A percentile compares a stretch with the other conserved stretches of the same genome.
Conservation (phyloP, 2,888 invertebrate species). For the Pseudococcus viburni region DNA sequence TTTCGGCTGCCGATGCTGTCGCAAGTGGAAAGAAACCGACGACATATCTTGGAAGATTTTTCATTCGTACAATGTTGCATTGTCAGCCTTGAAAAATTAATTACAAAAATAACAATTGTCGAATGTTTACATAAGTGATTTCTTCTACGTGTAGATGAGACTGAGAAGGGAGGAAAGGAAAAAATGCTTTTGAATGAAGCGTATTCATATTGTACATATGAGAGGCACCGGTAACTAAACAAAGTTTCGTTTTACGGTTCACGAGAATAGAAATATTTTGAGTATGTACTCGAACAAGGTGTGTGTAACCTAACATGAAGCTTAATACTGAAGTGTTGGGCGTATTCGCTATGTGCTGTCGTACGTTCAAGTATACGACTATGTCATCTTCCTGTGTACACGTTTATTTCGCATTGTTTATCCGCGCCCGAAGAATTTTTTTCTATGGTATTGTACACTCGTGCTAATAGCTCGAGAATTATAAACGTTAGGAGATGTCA, state of each 20-base stretch:
- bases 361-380: constrained; percentile 13
- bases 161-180: not conserved
- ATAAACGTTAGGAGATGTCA: not conserved
- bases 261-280: constrained; percentile 45
- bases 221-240: constrained; percentile 17
- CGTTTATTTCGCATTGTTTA: constrained; percentile 52
- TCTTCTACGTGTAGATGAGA: not conserved
- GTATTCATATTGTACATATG: not conserved
- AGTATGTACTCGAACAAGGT: constrained; percentile 52
- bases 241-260: constrained; percentile 44
- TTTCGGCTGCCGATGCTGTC: not conserved
- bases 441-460: constrained; percentile 3
- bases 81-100: constrained; percentile 39
- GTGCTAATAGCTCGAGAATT: not conserved
- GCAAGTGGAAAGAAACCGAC: not conserved
- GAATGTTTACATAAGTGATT: constrained; percentile 20
- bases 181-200: constrained; percentile 32
- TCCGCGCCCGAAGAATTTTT: constrained; percentile 10
- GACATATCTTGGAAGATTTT: not conserved
- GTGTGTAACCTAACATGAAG: constrained; percentile 35
- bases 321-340: constrained; percentile 27
- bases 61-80: not conserved
- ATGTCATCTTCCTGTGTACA: constrained; percentile 35
- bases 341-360: constrained; percentile 32
- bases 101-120: constrained; percentile 38